Base-by-base conservation (phyloP, 2,113 vertebrate species). In the Melanocharis versteri region DNA sequence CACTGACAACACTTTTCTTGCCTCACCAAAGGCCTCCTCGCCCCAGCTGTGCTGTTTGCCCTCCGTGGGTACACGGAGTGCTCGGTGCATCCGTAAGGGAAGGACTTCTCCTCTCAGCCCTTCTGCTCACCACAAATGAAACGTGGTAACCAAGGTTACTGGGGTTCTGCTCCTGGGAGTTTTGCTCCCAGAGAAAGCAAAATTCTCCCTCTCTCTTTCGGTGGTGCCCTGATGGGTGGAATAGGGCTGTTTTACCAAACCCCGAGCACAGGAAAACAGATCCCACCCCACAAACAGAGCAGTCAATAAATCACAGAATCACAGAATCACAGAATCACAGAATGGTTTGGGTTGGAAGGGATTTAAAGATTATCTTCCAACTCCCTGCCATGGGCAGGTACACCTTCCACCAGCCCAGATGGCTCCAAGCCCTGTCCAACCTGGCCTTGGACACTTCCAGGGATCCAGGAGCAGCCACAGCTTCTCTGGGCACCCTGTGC, bases 391-490 rank as follows among this genome's bases (percentile, higher is more conserved):
- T 0, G 4, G 2, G 31, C 77, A 58, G 60, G 39, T 16, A 40
- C 47, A 53, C 2, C 28, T 82, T 3, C 35, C 66, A 72, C 35
- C 0, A 0, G 0, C 31, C 27, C 9, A 65, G 10, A 8, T 0
- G 1, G 17, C 12, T 37, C 86, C 37, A 70, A 30, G 9, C 37
- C 15, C 37, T 0, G 0, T 35, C 54, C 37, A 72, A 0, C 22
- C 31, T 19, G 50, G 42, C 12, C 17, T 37, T 37, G 76, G 58
- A 1, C 27, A 11, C 7, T 48, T 5, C 65, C 48, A 79, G 30
- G 65, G 65, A 45, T 47, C 28, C 69, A 73, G 73, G 56, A 20
- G 15, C 75, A 87, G 48, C 65, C 65, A 54, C n/a, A 78, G 47
- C 62, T 44, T 1, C 22, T 60, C 62, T 86, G 83, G 17, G 9